Percentiles rank a stretch among this genome's conserved stretches.
phyloP scores from a whole-genome alignment of 2,113 vertebrate genomes.

The Silurus meridionalis region DNA sequence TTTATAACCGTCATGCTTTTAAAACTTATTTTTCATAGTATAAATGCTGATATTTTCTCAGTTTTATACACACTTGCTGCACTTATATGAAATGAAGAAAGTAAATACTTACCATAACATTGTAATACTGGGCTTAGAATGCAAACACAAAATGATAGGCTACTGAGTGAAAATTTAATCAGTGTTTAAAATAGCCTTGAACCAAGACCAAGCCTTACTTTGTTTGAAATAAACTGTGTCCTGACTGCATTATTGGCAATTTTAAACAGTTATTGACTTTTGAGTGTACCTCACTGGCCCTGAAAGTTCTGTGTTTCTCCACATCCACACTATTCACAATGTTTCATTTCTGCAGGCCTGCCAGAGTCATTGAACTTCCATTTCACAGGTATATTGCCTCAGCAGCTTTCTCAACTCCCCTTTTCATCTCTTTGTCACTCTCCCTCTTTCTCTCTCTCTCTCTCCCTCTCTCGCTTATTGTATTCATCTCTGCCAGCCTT shows the following conservation, averaged over 20 bases:
- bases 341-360: constrained; percentile 76
- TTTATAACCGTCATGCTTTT: background rate
- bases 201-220: background rate
- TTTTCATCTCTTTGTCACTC: constrained; percentile 1
- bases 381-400: constrained; percentile 85
- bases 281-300: background rate
- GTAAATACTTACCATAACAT: background rate
- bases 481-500: constrained; percentile 37
- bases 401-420: background rate
- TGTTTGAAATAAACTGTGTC: background rate
- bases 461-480: background rate
- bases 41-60: background rate
- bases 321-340: constrained; percentile 25
- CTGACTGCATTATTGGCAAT: background rate
- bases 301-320: background rate
- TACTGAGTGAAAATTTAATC: background rate
- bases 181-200: constrained; percentile 4
- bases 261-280: constrained; percentile 28
- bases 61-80: background rate
- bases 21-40: background rate
- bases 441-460: background rate
- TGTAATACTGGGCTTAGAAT: background rate
- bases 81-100: background rate
- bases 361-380: constrained; percentile 87
- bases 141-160: background rate